Evolutionary conservation across 2,113 vertebrate genomes (phyloP).

Genomic region (Ailurus styani): DNA sequence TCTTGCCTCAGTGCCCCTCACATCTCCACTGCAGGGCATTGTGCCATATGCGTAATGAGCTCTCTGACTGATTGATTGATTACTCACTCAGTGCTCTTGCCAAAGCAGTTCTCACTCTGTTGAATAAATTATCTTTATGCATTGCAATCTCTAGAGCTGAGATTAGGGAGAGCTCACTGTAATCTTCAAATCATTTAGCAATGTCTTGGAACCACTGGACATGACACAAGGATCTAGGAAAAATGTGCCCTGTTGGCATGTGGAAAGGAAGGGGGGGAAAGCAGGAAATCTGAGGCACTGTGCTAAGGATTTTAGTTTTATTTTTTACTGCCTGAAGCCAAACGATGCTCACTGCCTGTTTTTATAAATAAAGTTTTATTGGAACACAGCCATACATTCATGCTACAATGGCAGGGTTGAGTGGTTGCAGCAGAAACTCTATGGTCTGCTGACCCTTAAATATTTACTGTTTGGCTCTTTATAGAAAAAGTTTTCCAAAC

Average conservation of each 20-base stretch:
- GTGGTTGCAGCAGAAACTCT: neutral
- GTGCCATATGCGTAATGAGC: neutral
- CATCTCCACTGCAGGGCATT: neutral
- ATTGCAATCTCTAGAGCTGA: neutral
- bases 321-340: neutral
- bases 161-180: neutral
- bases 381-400: neutral
- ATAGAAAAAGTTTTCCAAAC: neutral
- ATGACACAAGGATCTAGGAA: neutral
- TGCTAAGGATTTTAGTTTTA: neutral
- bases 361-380: slow-evolving; percentile 27
- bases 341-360: neutral
- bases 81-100: neutral
- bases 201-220: neutral
- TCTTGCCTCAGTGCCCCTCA: neutral
- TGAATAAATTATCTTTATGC: neutral
- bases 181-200: neutral
- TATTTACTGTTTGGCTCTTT: neutral
- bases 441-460: neutral
- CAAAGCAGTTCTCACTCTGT: slow-evolving; percentile 9
- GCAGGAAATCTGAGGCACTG: neutral
- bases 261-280: neutral
- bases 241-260: neutral
- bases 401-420: neutral
- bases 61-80: slow-evolving; percentile 44